Evolutionary conservation across 1,140 invertebrate genomes (phyloP).

Genomic region (Polypedilum vanderplanki): DNA sequence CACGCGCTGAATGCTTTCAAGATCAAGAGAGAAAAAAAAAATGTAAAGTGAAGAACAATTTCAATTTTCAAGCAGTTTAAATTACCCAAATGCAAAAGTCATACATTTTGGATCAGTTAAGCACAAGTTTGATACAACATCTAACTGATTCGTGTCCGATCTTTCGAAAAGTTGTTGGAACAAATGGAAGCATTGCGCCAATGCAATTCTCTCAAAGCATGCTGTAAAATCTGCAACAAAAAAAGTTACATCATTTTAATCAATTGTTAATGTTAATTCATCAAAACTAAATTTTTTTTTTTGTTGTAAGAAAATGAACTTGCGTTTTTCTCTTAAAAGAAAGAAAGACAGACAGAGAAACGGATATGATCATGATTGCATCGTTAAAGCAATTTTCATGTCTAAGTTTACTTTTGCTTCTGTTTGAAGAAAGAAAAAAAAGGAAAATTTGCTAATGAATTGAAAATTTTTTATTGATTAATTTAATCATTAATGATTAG

Average conservation of each 20-base stretch:
- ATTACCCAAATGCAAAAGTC: conserved; percentile 42
- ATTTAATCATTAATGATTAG: too few relatives aligned
- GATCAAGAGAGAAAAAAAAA: conserved; percentile 26
- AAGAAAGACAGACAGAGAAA: not conserved
- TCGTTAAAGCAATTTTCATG: not conserved
- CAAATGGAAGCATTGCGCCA: conserved; percentile 45
- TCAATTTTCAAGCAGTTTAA: not conserved
- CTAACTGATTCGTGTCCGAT: conserved; percentile 43
- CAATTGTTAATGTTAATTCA: conserved; percentile 28
- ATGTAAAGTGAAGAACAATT: not conserved
- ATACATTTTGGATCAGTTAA: conserved; percentile 42
- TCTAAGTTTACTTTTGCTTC: not conserved
- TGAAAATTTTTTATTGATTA: too few relatives aligned
- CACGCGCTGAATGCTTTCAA: conserved; percentile 49
- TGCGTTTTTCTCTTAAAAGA: not conserved
- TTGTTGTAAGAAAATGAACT: not conserved
- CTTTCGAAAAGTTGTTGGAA: conserved; percentile 42
- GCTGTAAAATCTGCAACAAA: conserved; percentile 34
- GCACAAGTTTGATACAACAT: conserved; percentile 43
- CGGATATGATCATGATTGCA: not conserved
- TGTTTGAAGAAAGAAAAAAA: not conserved
- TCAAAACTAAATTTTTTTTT: conserved; percentile 15
- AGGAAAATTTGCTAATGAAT: not conserved
- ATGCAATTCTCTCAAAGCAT: conserved; percentile 43
- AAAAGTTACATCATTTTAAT: conserved; percentile 27